Percentiles rank a stretch among this genome's conserved stretches.
Conservation (phyloP, 1,140 invertebrate species). For the Bombyx mandarina region DNA sequence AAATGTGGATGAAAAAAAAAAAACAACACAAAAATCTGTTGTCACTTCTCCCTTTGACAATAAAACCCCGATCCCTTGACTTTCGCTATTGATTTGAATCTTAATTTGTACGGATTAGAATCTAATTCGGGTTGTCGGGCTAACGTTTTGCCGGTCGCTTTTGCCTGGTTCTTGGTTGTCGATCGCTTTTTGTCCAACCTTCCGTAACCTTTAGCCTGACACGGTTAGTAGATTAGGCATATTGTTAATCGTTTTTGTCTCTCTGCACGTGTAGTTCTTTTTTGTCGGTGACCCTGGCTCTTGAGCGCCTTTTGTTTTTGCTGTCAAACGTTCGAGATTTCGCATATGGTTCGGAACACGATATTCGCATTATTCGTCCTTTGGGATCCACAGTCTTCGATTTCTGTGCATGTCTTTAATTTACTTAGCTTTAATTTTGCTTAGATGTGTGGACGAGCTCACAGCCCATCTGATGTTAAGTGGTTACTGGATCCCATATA, state of each 20-base stretch:
- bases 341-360: constrained; percentile 34
- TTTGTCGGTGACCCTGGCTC: constrained; percentile 31
- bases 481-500: no score
- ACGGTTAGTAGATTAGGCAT: constrained; percentile 69
- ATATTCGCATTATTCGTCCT: constrained; percentile 9
- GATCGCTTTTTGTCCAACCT: constrained; percentile 63
- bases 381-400: no score
- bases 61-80: constrained; percentile 44
- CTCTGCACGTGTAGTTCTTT: constrained; percentile 50
- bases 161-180: constrained; percentile 8
- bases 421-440: no score
- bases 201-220: constrained; percentile 68
- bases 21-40: constrained; percentile 55
- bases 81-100: constrained; percentile 26
- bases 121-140: constrained; percentile 13
- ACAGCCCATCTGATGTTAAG: no score
- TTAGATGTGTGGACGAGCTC: no score
- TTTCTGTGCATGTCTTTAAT: no score
- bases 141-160: constrained; percentile 13
- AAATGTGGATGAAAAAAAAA: constrained; percentile 40
- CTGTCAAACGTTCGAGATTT: constrained; percentile 41
- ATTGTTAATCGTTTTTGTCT: constrained; percentile 66
- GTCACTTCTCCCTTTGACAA: constrained; percentile 64
- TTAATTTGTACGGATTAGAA: constrained; percentile 19
- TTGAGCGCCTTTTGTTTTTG: constrained; percentile 55